Conservation (phyloP, 2,797 vertebrate species). For the Alcedo quadribrachys region DNA sequence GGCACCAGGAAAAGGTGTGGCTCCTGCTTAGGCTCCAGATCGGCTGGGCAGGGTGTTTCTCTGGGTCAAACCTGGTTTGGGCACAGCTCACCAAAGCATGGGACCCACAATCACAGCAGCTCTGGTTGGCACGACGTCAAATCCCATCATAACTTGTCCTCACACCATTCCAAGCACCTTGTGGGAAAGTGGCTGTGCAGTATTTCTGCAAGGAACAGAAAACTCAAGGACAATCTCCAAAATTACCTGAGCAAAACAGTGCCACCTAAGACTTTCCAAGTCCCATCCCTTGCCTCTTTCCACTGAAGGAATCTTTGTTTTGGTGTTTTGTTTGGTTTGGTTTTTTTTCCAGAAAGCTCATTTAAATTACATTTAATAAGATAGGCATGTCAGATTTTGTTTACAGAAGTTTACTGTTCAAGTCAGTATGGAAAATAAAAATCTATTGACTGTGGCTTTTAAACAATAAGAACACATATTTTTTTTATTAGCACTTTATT, state of each 20-base stretch:
- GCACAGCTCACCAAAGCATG: accelerated
- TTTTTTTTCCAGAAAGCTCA: background rate
- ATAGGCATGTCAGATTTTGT: slow-evolving; percentile 65
- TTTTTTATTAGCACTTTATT: slow-evolving; percentile 63
- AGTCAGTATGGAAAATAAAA: slow-evolving; percentile 73
- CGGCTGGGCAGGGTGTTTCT: background rate
- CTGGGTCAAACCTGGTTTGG: background rate
- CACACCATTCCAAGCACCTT: accelerated
- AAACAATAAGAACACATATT: slow-evolving; percentile 57
- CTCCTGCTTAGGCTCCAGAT: background rate
- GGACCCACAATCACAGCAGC: background rate
- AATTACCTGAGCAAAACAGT: background rate
- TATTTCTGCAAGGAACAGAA: background rate
- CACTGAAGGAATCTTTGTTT: background rate
- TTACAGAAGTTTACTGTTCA: slow-evolving; percentile 71
- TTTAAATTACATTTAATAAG: slow-evolving; percentile 61
- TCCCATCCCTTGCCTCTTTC: background rate
- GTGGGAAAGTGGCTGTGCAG: accelerated
- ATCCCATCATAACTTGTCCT: background rate
- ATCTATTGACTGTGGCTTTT: slow-evolving; percentile 67
- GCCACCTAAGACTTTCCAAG: background rate
- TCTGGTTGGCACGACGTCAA: accelerated
- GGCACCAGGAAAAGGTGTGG: accelerated
- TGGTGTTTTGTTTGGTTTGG: background rate
- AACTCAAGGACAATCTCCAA: background rate